These are phyloP conservation scores for Platygyra sinensis DNA, from an alignment of 64 coral and sea anemone species.

Conservation along the genomic window DNA sequence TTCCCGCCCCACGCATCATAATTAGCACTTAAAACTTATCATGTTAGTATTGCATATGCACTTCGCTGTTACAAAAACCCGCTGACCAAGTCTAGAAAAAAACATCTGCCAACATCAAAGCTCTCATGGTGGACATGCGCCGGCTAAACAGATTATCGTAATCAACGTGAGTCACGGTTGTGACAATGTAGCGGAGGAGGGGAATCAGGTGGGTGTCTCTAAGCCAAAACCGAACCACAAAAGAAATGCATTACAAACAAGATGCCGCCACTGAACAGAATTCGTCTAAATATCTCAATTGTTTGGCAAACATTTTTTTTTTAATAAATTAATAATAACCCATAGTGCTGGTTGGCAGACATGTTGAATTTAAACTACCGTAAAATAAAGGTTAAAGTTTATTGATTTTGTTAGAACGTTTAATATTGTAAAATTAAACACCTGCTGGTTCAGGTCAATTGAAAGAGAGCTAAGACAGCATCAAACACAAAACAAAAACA, in stretches of 20 bases:
- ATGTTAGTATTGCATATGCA: not conserved
- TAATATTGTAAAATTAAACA: not conserved
- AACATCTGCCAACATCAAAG: not conserved
- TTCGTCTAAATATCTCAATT: not conserved
- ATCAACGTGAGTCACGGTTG: not conserved
- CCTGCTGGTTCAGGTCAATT: not conserved
- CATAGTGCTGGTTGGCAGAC: not conserved
- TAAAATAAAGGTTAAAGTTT: not conserved
- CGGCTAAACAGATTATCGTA: not conserved
- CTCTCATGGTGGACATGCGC: not conserved
- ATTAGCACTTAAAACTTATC: not conserved
- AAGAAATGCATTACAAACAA: not conserved
- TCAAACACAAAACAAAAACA: not conserved
- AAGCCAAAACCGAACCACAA: not conserved
- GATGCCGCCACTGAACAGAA: not conserved
- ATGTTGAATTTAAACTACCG: not conserved
- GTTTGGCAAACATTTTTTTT: not conserved
- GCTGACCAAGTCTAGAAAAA: not conserved
- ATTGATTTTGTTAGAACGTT: not conserved
- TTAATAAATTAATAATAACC: not conserved
- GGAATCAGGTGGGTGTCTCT: not conserved
- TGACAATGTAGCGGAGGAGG: no score
- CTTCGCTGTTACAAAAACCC: not conserved
- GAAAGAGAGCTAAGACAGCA: not conserved
- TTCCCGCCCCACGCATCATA: not conserved